A percentile compares a stretch with the other conserved stretches of the same genome.
Evolutionary conservation across 2,113 vertebrate species (phyloP).

Genomic region (Brachyhypopomus occidentalis): DNA sequence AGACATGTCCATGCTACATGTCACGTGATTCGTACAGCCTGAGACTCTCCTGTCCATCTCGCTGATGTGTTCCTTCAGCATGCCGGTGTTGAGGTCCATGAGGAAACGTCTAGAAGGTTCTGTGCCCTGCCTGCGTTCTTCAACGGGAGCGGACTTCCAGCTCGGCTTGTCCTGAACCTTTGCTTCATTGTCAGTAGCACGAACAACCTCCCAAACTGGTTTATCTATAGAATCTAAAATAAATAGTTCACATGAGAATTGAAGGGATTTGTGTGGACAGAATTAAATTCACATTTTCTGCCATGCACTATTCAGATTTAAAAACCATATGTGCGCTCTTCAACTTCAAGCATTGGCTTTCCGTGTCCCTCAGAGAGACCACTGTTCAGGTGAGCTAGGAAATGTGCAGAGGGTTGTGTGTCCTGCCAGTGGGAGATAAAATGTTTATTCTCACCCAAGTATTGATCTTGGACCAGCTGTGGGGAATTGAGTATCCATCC

Average conservation of each 20-base stretch:
- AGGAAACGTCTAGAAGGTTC: slow-evolving; percentile 64
- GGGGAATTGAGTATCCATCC: slow-evolving; percentile 9
- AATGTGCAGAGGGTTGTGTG: not conserved
- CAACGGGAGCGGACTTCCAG: not conserved
- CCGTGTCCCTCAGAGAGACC: slow-evolving; percentile 21
- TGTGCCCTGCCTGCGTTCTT: slow-evolving; percentile 59
- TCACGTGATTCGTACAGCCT: slow-evolving; percentile 3
- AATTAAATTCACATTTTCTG: not conserved
- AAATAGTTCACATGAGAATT: not conserved
- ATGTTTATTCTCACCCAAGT: not conserved
- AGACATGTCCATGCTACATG: not conserved
- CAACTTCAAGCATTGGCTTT: not conserved
- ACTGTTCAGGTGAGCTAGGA: slow-evolving; percentile 18
- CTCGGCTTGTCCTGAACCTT: not conserved
- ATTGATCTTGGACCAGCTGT: slow-evolving; percentile 27
- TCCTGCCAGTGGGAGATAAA: not conserved
- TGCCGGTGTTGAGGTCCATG: slow-evolving; percentile 61
- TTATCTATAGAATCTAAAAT: not conserved
- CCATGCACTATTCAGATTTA: not conserved
- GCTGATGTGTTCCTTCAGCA: slow-evolving; percentile 56
- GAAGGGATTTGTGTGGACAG: not conserved
- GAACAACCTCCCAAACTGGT: slow-evolving; percentile 38
- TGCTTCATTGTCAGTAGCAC: slow-evolving; percentile 6
- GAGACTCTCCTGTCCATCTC: slow-evolving; percentile 62
- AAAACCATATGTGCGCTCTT: not conserved